Percentiles rank a stretch among this genome's conserved stretches.
phyloP scores from a whole-genome alignment of 1,140 invertebrate genomes.

The Micrasema longulum region DNA sequence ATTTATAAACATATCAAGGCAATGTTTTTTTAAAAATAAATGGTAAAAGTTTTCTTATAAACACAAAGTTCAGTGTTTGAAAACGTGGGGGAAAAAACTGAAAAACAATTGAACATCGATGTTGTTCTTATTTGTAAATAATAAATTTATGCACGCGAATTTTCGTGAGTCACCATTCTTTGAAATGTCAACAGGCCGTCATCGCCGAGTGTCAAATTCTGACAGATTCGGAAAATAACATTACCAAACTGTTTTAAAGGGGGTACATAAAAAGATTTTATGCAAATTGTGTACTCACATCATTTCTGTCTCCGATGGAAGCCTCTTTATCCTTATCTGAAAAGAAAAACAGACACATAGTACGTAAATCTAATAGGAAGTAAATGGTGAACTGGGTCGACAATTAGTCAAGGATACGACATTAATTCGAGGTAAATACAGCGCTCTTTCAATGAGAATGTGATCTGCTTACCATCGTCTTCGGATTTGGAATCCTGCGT shows the following conservation, averaged over 20 bases:
- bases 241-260: not conserved
- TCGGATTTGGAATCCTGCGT: slow-evolving; percentile 61
- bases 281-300: slow-evolving; percentile 45
- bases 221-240: slow-evolving; percentile 31
- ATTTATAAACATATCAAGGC: too few relatives aligned
- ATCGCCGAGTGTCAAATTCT: slow-evolving; percentile 28
- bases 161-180: slow-evolving; percentile 26
- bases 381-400: slow-evolving; percentile 31
- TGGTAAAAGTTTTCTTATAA: too few relatives aligned
- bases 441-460: slow-evolving; percentile 31
- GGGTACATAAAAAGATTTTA: not conserved
- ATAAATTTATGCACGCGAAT: slow-evolving; percentile 12
- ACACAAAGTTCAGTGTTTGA: too few relatives aligned
- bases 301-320: slow-evolving; percentile 48
- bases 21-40: too few relatives aligned
- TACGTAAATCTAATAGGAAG: slow-evolving; percentile 14
- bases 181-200: slow-evolving; percentile 32
- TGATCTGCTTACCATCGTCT: slow-evolving; percentile 63
- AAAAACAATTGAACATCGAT: too few relatives aligned
- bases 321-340: slow-evolving; percentile 52
- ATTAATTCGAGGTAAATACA: not conserved
- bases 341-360: slow-evolving; percentile 38
- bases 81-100: too few relatives aligned
- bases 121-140: too few relatives aligned
- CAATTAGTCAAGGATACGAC: slow-evolving; percentile 16